A percentile compares a stretch with the other conserved stretches of the same genome.
Conservation (phyloP, 2,797 vertebrate genomes). For the Crax fasciolata region DNA sequence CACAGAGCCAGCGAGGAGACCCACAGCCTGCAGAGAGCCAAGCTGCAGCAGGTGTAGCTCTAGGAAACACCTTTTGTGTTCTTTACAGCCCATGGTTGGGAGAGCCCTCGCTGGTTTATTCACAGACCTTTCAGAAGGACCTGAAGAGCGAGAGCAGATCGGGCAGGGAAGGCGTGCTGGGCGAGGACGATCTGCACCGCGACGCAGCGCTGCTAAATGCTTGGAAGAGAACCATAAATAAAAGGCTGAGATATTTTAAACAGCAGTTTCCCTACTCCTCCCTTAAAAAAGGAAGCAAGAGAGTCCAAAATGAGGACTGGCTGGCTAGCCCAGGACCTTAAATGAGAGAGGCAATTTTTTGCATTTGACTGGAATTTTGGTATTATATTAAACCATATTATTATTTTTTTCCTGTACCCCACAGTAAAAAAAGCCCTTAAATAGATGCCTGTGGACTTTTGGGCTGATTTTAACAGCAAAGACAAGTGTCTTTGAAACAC, state of each 20-base stretch:
- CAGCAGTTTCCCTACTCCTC: neutral
- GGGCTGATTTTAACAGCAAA: constrained; percentile 40
- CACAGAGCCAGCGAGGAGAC: neutral
- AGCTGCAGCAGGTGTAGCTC: neutral
- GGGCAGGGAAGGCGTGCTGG: neutral
- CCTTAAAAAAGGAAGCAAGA: constrained; percentile 15
- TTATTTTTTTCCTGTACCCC: neutral
- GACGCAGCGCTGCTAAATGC: neutral
- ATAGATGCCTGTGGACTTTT: constrained; percentile 33
- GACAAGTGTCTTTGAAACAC: constrained; percentile 45
- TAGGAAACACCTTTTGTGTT: neutral
- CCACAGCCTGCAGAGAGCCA: neutral
- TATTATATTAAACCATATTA: neutral
- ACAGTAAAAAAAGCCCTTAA: constrained; percentile 16
- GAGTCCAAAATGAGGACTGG: neutral
- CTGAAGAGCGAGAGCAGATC: accelerated
- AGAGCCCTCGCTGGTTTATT: neutral
- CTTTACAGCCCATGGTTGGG: too few species aligned
- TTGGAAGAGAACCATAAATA: neutral
- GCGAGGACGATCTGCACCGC: neutral
- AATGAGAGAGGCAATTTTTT: neutral
- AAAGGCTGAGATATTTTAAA: constrained; percentile 24
- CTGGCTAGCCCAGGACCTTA: neutral
- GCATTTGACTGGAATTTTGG: neutral
- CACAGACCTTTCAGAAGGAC: neutral